Conservation (phyloP, 1,140 invertebrate genomes). For the Berghia stephanieae region DNA sequence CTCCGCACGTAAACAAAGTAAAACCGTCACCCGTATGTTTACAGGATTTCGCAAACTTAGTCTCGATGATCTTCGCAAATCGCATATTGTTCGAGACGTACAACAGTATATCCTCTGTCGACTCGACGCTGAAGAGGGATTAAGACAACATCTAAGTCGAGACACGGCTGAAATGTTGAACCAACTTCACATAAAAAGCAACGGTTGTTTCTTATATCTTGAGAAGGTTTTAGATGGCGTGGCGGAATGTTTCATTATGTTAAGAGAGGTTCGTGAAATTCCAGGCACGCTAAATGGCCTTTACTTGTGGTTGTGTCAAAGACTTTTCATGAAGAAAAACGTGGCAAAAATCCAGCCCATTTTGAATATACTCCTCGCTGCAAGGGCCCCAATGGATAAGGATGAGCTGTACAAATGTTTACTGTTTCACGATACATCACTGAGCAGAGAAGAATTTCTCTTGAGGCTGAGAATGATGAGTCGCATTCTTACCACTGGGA, state of each 20-base stretch:
- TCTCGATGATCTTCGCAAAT: conserved; percentile 88
- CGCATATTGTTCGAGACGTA: conserved; percentile 84
- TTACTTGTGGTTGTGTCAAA: conserved; percentile 93
- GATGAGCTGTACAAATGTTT: conserved; percentile 83
- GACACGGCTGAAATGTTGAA: conserved; percentile 95
- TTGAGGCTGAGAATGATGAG: conserved; percentile 81
- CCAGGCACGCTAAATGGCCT: conserved; percentile 94
- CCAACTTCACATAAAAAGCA: conserved; percentile 94
- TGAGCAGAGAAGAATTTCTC: conserved; percentile 86
- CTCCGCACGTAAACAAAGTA: conserved; percentile 82
- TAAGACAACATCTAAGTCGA: conserved; percentile 81
- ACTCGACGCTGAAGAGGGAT: conserved; percentile 75
- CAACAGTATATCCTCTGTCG: conserved; percentile 93
- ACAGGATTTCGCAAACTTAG: conserved; percentile 91
- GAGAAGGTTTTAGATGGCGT: conserved; percentile 88
- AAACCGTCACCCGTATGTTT: conserved; percentile 88
- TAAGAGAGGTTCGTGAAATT: conserved; percentile 86
- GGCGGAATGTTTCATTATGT: conserved; percentile 89
- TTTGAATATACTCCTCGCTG: conserved; percentile 87
- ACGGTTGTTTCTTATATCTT: conserved; percentile 93
- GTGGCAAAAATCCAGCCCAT: conserved; percentile 81
- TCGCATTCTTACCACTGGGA: conserved; percentile 70
- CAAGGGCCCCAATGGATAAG: conserved; percentile 83
- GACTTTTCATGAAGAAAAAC: conserved; percentile 80
- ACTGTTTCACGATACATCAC: conserved; percentile 79